Evolutionary conservation across 1,140 invertebrate species (phyloP), one percentile per base, ranked within the genome.

Genomic region (Ostrea denselamellosa): DNA sequence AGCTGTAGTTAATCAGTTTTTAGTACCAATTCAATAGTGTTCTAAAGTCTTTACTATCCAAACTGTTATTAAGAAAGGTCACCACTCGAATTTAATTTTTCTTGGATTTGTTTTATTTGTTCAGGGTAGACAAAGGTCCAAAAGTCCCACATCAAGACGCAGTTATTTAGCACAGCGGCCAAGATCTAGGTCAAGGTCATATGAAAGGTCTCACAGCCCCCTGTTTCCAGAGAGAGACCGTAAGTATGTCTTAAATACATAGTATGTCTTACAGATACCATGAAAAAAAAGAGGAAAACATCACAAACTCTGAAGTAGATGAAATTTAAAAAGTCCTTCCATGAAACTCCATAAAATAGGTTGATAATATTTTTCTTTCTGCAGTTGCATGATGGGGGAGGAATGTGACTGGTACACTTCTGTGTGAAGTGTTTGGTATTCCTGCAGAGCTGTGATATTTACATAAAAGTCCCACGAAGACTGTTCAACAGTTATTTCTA

Each of bases 141-240:
- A 89, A 52, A 93, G 92, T 87, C 92, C 92, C 51, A 62, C 87
- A 53, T 88, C 89, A 86, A 62, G 86, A 53, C 88, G 83, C 28
- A 90, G 91, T 89, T 93, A 93, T 68, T 62, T 91, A 10, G 85
- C 91, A 77, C 90, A 91, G 82, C 88, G 91, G 85, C 89, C 91
- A 87, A 91, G 92, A 86, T 93, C 93, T 90, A 91, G 92, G 89
- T 93, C 92, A 90, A 71, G 91, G 58, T 93, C 93, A 65, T 90
- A 85, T 87, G 93, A 93, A 25, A 87, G 92, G 77, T 34, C 90
- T n/a, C 58, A 65, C 51, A 92, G 90, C 87, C 89, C 88, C 14
- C 52, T 91, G 53, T 88, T 90, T 86, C 89, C 90, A 51, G 92
- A 92, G 52, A 90, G 91, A 90, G 92, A 93, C 25, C 89, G 93